Base-by-base conservation (phyloP, 2,888 invertebrate species). In the Autographa gamma region DNA sequence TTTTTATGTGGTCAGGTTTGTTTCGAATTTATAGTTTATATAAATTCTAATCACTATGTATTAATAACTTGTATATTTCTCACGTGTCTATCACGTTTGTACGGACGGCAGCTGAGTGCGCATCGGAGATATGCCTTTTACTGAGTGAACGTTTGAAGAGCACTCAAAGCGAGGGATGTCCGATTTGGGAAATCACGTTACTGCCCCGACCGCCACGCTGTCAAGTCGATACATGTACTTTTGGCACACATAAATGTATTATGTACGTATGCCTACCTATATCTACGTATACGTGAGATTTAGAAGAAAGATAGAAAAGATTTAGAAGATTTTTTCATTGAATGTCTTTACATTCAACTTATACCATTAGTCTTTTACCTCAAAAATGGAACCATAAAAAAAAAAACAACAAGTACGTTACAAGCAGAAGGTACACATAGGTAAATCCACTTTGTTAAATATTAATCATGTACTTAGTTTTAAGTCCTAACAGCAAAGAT, bases 101-200 rank as follows among this genome's bases (percentile, higher is more conserved):
- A 90, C 89, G 77, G 85, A 82, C 79, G 69, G 82, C 77, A 81
- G 85, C 82, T 83, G 88, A 89, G 88, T 87, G 85, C 81, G 82
- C 83, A 86, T 85, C 88, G 79, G 82, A 86, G 86, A 90, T 89
- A 88, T 87, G 88, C 91, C 91, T 91, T 92, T 91, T 90, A 90
- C 89, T 83, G 85, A 82, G 79, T 74, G 79, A 85, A 77, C 87
- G 87, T 88, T 90, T 92, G 87, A 89, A 94, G 92, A 92, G 93
- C 93, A 93, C 95, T 95, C 90, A 90, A 88, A 88, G 86, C 77
- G 83, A 89, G 91, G 89, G 91, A 90, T 88, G 90, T 86, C 91
- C 92, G 92, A 93, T 95, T 95, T 93, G 89, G 92, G 90, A 94
- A 95, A 95, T 93, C 92, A 92, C 87, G 93, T 95, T 94, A 94